Percentiles rank a stretch among this genome's conserved stretches.
Evolutionary conservation across 2,113 vertebrate species (phyloP).

Genomic region (Hepsetus odoe): DNA sequence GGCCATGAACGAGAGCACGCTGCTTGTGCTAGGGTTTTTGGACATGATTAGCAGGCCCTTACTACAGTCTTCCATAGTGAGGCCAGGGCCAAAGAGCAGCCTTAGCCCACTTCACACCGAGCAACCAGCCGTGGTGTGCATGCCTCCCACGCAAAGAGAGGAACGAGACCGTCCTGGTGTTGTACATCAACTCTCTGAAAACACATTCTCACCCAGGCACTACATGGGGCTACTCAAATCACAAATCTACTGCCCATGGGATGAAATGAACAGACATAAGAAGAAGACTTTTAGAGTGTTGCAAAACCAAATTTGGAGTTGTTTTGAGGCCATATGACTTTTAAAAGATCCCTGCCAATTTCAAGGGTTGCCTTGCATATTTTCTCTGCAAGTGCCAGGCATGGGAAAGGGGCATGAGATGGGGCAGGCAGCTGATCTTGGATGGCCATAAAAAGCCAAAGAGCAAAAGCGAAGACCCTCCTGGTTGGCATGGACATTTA

Average conservation of each 20-base stretch:
- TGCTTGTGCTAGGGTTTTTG: constrained; percentile 5
- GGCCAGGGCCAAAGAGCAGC: constrained; percentile 23
- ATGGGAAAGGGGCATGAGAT: background rate
- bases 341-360: background rate
- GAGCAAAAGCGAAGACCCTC: background rate
- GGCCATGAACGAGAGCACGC: constrained; percentile 1
- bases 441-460: background rate
- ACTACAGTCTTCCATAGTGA: constrained; percentile 13
- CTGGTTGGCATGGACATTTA: constrained; percentile 15
- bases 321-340: constrained; percentile 1
- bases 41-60: constrained; percentile 33
- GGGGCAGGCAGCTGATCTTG: background rate
- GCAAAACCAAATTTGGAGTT: background rate
- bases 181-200: background rate
- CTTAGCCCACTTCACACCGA: constrained; percentile 29
- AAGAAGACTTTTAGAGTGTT: constrained; percentile 8
- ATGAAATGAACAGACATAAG: no score
- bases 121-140: background rate
- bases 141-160: constrained; percentile 7
- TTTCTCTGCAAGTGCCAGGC: background rate
- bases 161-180: background rate
- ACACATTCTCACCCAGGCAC: background rate
- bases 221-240: background rate
- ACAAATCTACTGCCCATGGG: constrained; percentile 69
- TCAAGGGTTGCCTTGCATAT: constrained; percentile 1